A percentile compares a stretch with the other conserved stretches of the same genome.
Conservation (phyloP, 2,888 invertebrate species). For the Dynastes tityus region DNA sequence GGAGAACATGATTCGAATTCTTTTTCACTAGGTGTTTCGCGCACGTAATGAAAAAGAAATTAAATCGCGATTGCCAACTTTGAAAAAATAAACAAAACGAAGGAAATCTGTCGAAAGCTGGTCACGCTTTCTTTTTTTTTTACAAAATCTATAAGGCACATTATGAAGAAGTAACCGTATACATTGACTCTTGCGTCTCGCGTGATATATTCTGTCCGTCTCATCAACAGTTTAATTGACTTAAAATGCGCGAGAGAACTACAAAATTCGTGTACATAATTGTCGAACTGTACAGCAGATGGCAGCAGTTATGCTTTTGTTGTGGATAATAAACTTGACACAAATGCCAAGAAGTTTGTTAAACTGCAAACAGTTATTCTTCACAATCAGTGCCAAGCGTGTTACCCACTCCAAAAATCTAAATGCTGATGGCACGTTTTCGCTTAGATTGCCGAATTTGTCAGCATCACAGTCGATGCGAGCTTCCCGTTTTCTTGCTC, state of each 20-base stretch:
- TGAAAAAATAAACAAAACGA: conserved; percentile 24
- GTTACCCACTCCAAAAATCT: background rate
- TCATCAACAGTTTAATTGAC: conserved; percentile 48
- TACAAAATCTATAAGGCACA: conserved; percentile 55
- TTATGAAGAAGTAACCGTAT: conserved; percentile 44
- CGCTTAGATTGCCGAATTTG: conserved; percentile 35
- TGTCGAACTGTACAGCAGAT: conserved; percentile 49
- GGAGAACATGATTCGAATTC: conserved; percentile 60
- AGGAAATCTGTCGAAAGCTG: conserved; percentile 21
- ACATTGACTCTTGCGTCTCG: conserved; percentile 13
- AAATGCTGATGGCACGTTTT: conserved; percentile 10
- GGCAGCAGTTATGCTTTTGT: conserved; percentile 23
- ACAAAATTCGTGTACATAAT: conserved; percentile 44
- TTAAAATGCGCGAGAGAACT: conserved; percentile 52
- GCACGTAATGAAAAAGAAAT: conserved; percentile 65
- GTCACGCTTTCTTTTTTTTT: conserved; percentile 21
- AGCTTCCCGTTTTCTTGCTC: conserved; percentile 67
- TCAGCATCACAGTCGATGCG: conserved; percentile 64
- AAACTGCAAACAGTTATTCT: no score
- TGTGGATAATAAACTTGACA: no score
- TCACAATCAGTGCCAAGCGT: no score
- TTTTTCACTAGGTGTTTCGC: conserved; percentile 64
- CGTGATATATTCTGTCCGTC: conserved; percentile 46
- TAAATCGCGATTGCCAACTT: conserved; percentile 55
- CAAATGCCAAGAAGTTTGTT: no score